A percentile compares a stretch with the other conserved stretches of the same genome.
phyloP scores from a whole-genome alignment of 2,888 invertebrate species.

The Caenorhabditis wallacei region DNA sequence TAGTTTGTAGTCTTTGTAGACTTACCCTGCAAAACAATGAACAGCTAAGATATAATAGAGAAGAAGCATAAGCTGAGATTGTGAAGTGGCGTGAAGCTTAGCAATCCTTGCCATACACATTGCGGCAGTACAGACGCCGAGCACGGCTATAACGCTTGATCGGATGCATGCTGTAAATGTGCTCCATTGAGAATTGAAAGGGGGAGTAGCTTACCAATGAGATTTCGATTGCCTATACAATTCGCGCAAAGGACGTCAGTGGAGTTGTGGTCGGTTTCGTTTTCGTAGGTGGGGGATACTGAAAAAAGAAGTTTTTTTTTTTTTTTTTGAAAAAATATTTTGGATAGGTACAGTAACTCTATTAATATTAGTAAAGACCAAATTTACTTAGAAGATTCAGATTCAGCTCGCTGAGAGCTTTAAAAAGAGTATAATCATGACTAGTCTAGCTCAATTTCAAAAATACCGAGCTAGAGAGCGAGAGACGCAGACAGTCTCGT shows the following conservation, averaged over 20 bases:
- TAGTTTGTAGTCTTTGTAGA: neutral
- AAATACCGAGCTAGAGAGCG: no score
- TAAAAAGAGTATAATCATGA: no score
- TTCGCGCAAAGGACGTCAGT: conserved; percentile 72
- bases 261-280: conserved; percentile 37
- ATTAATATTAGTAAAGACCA: no score
- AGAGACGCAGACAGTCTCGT: neutral
- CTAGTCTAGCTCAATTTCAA: no score
- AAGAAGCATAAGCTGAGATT: conserved; percentile 68
- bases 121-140: conserved; percentile 66
- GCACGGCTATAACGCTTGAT: conserved; percentile 63
- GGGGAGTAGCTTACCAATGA: conserved; percentile 32
- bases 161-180: conserved; percentile 67
- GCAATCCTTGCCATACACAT: conserved; percentile 67
- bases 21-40: conserved; percentile 73
- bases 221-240: conserved; percentile 63
- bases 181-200: neutral
- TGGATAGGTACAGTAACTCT: no score
- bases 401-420: no score
- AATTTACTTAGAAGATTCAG: no score
- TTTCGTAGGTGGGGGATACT: conserved; percentile 44
- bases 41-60: conserved; percentile 73
- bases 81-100: conserved; percentile 67
- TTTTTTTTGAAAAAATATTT: no score
- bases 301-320: conserved; percentile 14